A percentile compares a stretch with the other conserved stretches of the same genome.
These are phyloP conservation scores for Murina feae DNA, from an alignment of 2,113 vertebrate species.

Conservation along the genomic window DNA sequence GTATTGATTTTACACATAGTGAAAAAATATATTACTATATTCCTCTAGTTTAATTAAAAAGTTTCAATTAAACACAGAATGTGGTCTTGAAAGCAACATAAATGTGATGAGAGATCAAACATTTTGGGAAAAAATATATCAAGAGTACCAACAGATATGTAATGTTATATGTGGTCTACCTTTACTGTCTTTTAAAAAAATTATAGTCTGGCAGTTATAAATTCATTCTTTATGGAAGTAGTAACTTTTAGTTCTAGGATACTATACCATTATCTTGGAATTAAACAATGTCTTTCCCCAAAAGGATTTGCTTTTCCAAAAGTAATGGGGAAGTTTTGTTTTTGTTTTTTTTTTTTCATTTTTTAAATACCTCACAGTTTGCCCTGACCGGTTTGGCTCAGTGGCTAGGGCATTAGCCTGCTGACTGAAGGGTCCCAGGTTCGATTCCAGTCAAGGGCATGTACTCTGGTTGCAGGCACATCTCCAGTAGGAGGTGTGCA, in stretches of 20 bases:
- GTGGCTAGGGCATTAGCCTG: too few relatives aligned
- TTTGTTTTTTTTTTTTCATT: neutral
- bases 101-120: neutral
- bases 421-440: too few relatives aligned
- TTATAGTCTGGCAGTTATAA: neutral
- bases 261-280: neutral
- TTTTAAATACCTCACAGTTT: too few relatives aligned
- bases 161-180: neutral
- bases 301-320: neutral
- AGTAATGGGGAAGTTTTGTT: neutral
- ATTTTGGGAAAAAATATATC: neutral
- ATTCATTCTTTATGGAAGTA: neutral
- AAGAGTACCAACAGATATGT: neutral
- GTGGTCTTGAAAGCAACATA: neutral
- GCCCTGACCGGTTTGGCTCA: too few relatives aligned
- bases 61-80: neutral
- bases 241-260: neutral
- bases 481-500: too few relatives aligned
- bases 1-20: neutral
- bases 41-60: neutral
- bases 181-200: neutral
- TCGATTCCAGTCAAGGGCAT: too few relatives aligned
- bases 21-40: neutral
- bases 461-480: too few relatives aligned
- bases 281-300: neutral